These are phyloP conservation scores for Etheostoma cragini DNA, from an alignment of 2,113 vertebrate species.

Conservation along the genomic window DNA sequence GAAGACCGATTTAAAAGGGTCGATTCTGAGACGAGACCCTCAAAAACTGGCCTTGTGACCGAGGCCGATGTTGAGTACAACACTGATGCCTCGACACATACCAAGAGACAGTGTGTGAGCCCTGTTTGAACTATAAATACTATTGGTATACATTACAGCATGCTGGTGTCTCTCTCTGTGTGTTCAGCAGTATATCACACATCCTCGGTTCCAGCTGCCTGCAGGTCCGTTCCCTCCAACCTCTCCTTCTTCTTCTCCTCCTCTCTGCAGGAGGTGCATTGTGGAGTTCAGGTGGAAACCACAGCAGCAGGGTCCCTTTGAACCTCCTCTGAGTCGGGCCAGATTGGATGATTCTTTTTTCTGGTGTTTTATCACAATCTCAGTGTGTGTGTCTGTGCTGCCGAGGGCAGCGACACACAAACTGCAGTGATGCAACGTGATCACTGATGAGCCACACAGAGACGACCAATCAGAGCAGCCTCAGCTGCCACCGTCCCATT, in stretches of 20 bases:
- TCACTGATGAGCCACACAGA: conserved; percentile 31
- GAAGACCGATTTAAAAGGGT: too few relatives aligned
- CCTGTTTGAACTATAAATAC: background rate
- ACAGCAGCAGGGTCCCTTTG: conserved; percentile 33
- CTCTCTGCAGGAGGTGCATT: conserved; percentile 48
- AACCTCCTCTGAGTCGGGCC: conserved; percentile 21
- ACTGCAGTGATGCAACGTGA: conserved; percentile 29
- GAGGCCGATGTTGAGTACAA: too few relatives aligned
- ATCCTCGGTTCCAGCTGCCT: conserved; percentile 26
- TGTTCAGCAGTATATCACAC: conserved; percentile 30
- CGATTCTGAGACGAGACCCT: too few relatives aligned
- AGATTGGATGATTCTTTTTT: conserved; percentile 27
- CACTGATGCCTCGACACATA: too few relatives aligned
- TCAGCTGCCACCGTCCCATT: background rate
- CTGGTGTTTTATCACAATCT: conserved; percentile 36
- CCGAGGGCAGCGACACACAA: conserved; percentile 41
- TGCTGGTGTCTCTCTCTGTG: background rate
- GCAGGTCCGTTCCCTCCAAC: conserved; percentile 48
- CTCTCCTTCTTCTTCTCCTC: conserved; percentile 37
- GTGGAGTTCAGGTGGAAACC: conserved; percentile 23
- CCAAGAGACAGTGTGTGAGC: too few relatives aligned
- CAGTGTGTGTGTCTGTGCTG: background rate
- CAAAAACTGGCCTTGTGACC: too few relatives aligned
- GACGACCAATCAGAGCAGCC: conserved; percentile 22
- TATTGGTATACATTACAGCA: conserved; percentile 17